Evolutionary conservation across 2,888 invertebrate species (phyloP).

Genomic region (Lissocephala sabroskyi): DNA sequence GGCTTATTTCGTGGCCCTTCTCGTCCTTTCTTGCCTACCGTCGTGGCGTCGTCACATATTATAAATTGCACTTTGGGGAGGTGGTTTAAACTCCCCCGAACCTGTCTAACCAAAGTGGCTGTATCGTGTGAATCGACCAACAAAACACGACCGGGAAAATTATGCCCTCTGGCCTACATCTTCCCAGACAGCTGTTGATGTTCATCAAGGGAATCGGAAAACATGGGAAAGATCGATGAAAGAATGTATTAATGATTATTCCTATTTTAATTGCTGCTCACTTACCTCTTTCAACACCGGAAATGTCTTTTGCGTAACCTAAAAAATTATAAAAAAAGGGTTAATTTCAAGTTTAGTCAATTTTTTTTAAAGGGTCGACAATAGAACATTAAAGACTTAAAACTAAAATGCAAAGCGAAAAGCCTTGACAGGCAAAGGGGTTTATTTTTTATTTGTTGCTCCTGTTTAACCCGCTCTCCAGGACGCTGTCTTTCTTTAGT

Average conservation of each 20-base stretch:
- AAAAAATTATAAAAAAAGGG: constrained; percentile 70
- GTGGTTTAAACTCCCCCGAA: constrained; percentile 13
- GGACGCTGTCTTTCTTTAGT: too few relatives aligned
- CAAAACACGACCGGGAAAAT: constrained; percentile 31
- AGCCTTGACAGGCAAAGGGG: too few relatives aligned
- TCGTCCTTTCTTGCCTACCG: not conserved
- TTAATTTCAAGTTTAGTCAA: constrained; percentile 29
- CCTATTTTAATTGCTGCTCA: too few relatives aligned
- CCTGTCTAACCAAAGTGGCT: constrained; percentile 29
- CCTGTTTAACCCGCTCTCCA: too few relatives aligned
- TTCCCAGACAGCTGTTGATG: constrained; percentile 14
- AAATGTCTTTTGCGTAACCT: constrained; percentile 75
- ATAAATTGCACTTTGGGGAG: constrained; percentile 55
- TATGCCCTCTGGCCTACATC: constrained; percentile 18
- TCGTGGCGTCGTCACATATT: constrained; percentile 5
- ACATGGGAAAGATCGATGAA: too few relatives aligned
- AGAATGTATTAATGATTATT: too few relatives aligned
- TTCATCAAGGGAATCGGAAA: too few relatives aligned
- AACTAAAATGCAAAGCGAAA: too few relatives aligned
- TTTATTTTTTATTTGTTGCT: too few relatives aligned
- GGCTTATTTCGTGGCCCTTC: not conserved
- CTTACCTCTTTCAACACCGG: constrained; percentile 72
- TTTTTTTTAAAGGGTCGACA: too few relatives aligned
- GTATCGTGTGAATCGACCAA: constrained; percentile 51
- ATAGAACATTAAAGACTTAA: too few relatives aligned